Evolutionary conservation across 1,140 invertebrate genomes (phyloP), one percentile per base, ranked within the genome.

Genomic region (Drosophila nigrodunni): DNA sequence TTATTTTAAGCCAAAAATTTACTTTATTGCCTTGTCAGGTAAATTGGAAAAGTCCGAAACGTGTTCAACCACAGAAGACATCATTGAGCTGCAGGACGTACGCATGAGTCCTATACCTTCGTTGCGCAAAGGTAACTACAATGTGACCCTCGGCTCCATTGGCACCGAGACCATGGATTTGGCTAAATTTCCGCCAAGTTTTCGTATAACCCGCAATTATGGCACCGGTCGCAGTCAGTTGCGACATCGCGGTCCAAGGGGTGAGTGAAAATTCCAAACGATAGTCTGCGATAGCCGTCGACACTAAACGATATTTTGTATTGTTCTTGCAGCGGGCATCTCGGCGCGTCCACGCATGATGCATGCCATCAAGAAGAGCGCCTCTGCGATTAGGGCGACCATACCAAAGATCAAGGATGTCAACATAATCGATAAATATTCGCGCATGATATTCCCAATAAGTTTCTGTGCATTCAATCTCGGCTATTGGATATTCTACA

Each of bases 361-460:
- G 30, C 96, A 97, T 82, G 96, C 96, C 6, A 93, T 97, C 18
- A 94, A 95, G 59, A 95, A 95, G 79, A 96, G 96, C 18, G 96
- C 97, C 2, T 95, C 95, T 4, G 96, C 96, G 6, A 92, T 97
- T 49, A 96, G 96, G 85, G 94, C 96, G 7, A 97, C 96, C 5
- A 96, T 99, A 93, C 98, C 1, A 43, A 96, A 96, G 92, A 98
- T 99, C 78, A 97, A 98, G 89, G 98, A 99, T 93, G 98, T 99
- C 41, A 99, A 99, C 92, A 96, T 98, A 49, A 99, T 99, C 83
- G 98, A 99, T 93, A 98, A 98, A 89, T 98, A 98, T 91, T 98
- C 98, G 7, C 94, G 98, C 73, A 95, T 99, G 70, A 94, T 98
- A 58, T 99, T 99, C 93, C 98, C 98, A 0, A 95, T 98, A 21